phyloP scores from a whole-genome alignment of 2,888 invertebrate genomes.

The Stenodera caucasica region DNA sequence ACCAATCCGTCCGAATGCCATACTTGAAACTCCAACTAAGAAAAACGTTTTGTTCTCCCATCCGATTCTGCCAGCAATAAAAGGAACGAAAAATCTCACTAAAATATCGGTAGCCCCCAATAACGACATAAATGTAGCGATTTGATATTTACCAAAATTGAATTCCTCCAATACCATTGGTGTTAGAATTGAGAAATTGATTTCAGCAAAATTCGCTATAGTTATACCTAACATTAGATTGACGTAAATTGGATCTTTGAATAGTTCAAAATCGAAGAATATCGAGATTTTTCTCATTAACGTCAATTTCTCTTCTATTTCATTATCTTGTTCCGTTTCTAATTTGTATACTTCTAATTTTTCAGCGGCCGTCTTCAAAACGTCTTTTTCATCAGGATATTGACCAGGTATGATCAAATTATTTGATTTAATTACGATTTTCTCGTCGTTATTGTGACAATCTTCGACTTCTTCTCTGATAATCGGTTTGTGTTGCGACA shows the following conservation, averaged over 20 bases:
- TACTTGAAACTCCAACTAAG: constrained; percentile 67
- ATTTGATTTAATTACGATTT: neutral
- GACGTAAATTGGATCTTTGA: constrained; percentile 69
- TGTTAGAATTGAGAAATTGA: constrained; percentile 73
- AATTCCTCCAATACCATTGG: constrained; percentile 74
- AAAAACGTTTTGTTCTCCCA: constrained; percentile 74
- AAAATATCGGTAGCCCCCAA: constrained; percentile 67
- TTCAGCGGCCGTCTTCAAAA: constrained; percentile 60
- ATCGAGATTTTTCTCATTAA: constrained; percentile 62
- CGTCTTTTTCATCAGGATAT: constrained; percentile 58
- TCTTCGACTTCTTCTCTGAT: constrained; percentile 41
- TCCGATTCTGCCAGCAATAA: constrained; percentile 68
- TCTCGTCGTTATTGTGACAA: constrained; percentile 14
- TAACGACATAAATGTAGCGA: constrained; percentile 70
- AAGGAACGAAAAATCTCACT: constrained; percentile 68
- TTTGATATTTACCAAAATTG: constrained; percentile 62
- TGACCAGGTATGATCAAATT: constrained; percentile 4
- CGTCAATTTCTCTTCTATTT: constrained; percentile 44
- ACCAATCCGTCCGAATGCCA: constrained; percentile 69
- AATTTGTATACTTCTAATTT: constrained; percentile 58
- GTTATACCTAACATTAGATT: constrained; percentile 73
- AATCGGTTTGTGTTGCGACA: constrained; percentile 35
- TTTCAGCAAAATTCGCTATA: constrained; percentile 69
- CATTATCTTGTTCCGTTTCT: constrained; percentile 28
- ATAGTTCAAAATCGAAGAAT: constrained; percentile 71